Base-by-base conservation (phyloP, 2,797 vertebrate species). In the Pseudochromis fuscus region DNA sequence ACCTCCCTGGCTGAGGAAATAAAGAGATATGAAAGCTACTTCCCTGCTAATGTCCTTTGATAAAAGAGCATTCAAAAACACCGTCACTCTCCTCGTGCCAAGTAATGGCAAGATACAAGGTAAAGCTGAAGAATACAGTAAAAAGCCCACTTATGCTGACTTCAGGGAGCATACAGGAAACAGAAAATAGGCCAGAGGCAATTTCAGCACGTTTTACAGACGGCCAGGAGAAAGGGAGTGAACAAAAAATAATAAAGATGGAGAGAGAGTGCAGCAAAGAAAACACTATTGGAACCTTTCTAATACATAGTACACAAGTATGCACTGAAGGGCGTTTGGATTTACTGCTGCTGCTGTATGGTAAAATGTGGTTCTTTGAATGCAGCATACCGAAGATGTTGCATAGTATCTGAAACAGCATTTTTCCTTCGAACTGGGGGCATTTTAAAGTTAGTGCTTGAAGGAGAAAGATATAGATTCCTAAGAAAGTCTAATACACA, bases 181-280 rank as follows among this genome's bases (percentile, higher is more conserved):
- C 58, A 33, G 67, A 75, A 79, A 82, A 79, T 75, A 71, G 75
- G 31, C 52, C 67, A 82, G 59, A 18, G 64, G 68, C 49, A 80
- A 82, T 84, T 75, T 70, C 48, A 75, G 45, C 67, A 63, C 73
- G 66, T 74, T 75, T 44, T 21, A 80, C 40, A 78, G 25, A 60
- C 49, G 67, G 69, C 38, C 50, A 82, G 38, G 49, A 75, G 44
- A 69, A 68, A 63, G 3, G 53, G 35, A 58, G 23, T 44, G 25
- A 70, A 49, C 50, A 30, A 42, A 13, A 16, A 73, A 16, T n/a
- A 13, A 62, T 33, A 67, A 24, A 5, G 28, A 67, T 27, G 42
- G 3, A 16, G 31, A 24, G 25, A 62, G 48, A 25, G 21, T n/a
- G 28, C 27, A 21, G n/a, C 25, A 27, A 13, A 16, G 55, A 27